Percentiles rank a stretch among this genome's conserved stretches.
Conservation (phyloP, 2,888 invertebrate species). For the Branchipolynoe longqiensis region DNA sequence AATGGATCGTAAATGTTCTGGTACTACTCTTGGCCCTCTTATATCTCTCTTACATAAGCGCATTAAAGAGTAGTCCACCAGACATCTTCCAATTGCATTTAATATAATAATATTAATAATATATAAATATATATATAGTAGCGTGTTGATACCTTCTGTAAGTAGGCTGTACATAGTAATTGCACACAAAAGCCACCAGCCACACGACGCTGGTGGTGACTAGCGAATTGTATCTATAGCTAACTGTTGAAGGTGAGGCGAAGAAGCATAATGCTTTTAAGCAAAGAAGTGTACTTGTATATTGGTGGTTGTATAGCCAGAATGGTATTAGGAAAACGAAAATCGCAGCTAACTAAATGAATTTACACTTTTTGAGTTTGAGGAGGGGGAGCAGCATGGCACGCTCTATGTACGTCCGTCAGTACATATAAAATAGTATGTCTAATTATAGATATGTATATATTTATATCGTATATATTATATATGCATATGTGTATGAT, state of each 20-base stretch:
- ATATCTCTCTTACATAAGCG: too few species aligned
- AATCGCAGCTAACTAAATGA: neutral
- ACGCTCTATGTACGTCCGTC: too few species aligned
- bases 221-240: constrained; percentile 7
- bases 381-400: neutral
- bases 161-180: constrained; percentile 21
- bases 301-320: neutral
- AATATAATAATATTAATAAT: constrained; percentile 28
- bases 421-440: too few species aligned
- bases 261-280: neutral
- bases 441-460: too few species aligned
- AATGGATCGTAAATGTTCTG: too few species aligned
- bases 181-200: neutral
- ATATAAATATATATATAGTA: constrained; percentile 25
- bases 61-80: constrained; percentile 5
- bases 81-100: constrained; percentile 46
- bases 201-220: neutral
- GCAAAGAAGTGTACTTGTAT: constrained; percentile 18
- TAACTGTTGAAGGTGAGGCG: constrained; percentile 10
- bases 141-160: neutral
- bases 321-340: neutral
- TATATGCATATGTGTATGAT: too few species aligned
- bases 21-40: too few species aligned
- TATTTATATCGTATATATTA: too few species aligned
- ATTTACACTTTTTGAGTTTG: neutral